Percentiles rank a stretch among this genome's conserved stretches.
Conservation (phyloP, 2,888 invertebrate genomes). For the Ceramica pisi region DNA sequence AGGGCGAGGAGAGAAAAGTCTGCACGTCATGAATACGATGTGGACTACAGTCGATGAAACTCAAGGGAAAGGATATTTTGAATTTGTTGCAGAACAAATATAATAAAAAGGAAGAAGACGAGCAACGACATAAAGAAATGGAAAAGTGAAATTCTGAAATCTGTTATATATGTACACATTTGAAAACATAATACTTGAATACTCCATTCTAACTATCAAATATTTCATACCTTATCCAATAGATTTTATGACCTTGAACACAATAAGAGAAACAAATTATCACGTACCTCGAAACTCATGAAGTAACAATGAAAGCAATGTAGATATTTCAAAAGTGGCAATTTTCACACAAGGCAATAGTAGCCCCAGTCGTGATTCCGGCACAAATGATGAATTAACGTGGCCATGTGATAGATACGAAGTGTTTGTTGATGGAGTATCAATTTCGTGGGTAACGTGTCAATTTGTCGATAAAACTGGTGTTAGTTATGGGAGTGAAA, state of each 20-base stretch:
- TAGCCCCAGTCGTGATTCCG: constrained; percentile 42
- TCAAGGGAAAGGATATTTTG: constrained; percentile 2
- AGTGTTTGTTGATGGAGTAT: constrained; percentile 37
- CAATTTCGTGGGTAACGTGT: constrained; percentile 30
- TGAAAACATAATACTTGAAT: background rate
- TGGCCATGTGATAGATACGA: constrained; percentile 53
- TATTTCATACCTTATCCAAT: constrained; percentile 23
- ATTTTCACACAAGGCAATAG: constrained; percentile 48
- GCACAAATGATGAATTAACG: constrained; percentile 52
- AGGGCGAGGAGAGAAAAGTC: constrained; percentile 28
- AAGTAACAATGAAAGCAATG: constrained; percentile 51
- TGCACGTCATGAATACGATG: background rate
- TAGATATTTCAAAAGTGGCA: constrained; percentile 53
- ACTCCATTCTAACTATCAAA: background rate
- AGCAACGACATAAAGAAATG: no score
- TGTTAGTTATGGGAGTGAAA: background rate
- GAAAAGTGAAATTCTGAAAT: background rate
- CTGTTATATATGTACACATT: background rate
- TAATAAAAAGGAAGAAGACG: no score
- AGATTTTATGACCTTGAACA: constrained; percentile 35
- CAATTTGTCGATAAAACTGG: constrained; percentile 2
- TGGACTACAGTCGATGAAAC: background rate
- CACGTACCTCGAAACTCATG: constrained; percentile 60
- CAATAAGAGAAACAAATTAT: constrained; percentile 54
- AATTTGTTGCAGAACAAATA: no score